Conservation (phyloP, 2,113 vertebrate species). For the Sphaerodactylus townsendi region DNA sequence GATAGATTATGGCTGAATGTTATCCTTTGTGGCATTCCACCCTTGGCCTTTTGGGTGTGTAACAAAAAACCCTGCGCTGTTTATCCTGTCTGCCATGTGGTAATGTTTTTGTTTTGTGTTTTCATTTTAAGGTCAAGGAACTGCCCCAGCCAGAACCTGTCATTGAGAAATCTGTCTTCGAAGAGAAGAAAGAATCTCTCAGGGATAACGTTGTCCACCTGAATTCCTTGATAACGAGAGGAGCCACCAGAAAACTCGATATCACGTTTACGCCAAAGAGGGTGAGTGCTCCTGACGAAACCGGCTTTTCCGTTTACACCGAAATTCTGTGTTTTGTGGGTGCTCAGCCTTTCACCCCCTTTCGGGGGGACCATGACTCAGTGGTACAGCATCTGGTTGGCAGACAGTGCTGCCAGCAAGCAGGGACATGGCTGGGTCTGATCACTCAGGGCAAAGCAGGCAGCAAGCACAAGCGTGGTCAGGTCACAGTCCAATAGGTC, state of each 20-base stretch:
- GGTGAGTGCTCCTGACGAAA: slow-evolving; percentile 68
- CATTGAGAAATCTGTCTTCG: slow-evolving; percentile 25
- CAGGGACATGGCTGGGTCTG: no score
- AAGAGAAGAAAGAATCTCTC: slow-evolving; percentile 34
- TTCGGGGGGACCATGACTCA: no score
- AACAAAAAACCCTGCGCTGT: no score
- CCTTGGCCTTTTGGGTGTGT: background rate
- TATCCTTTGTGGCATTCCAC: background rate
- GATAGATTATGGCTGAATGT: no score
- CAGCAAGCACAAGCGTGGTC: no score
- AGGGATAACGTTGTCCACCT: slow-evolving; percentile 74
- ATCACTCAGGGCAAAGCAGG: no score
- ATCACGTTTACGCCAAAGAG: slow-evolving; percentile 84
- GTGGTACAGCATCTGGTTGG: no score
- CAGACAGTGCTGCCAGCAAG: no score
- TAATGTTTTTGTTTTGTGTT: background rate
- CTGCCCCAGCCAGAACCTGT: slow-evolving; percentile 15
- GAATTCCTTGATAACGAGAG: slow-evolving; percentile 76
- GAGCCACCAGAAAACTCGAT: slow-evolving; percentile 75
- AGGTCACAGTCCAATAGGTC: no score
- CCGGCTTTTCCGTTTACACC: accelerated
- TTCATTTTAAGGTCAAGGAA: no score
- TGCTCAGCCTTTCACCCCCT: background rate
- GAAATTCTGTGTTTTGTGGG: background rate
- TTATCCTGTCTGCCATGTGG: background rate